Conservation (phyloP, 1,140 invertebrate genomes). For the Micrasema longulum region DNA sequence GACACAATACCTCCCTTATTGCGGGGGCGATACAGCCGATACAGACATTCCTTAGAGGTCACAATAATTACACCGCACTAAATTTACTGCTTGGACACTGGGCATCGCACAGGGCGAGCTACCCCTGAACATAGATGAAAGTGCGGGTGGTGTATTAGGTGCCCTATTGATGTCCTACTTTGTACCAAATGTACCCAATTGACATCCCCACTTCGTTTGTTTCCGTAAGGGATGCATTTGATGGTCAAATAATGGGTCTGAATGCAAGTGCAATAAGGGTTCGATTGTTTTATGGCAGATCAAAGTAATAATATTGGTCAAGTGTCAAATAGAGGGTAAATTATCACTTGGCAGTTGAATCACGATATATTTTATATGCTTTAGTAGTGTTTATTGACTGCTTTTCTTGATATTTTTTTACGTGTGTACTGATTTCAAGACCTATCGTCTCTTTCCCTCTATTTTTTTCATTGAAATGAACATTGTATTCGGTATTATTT, state of each 20-base stretch:
- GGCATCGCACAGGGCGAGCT: conserved; percentile 19
- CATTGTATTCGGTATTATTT: too few relatives aligned
- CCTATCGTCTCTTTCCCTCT: too few relatives aligned
- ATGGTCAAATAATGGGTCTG: conserved; percentile 42
- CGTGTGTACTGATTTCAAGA: too few relatives aligned
- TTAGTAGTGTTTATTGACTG: too few relatives aligned
- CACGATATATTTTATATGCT: too few relatives aligned
- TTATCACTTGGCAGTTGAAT: too few relatives aligned
- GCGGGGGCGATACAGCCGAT: conserved; percentile 6
- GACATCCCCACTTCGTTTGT: conserved; percentile 23
- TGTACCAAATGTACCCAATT: conserved; percentile 31
- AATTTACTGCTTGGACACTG: conserved; percentile 38
- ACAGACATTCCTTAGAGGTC: conserved; percentile 32
- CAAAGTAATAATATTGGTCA: too few relatives aligned
- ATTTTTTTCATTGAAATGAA: too few relatives aligned
- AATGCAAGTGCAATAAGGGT: conserved; percentile 36
- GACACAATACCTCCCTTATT: conserved; percentile 19
- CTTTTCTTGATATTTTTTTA: too few relatives aligned
- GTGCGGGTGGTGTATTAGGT: conserved; percentile 18
- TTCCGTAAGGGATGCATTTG: conserved; percentile 22
- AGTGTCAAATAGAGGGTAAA: background rate
- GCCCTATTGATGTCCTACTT: conserved; percentile 26
- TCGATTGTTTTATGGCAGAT: conserved; percentile 41
- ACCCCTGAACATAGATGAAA: conserved; percentile 7
- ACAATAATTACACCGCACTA: conserved; percentile 43